These are phyloP conservation scores for Monopterus albus DNA, from an alignment of 2,113 vertebrate genomes.

Conservation along the genomic window DNA sequence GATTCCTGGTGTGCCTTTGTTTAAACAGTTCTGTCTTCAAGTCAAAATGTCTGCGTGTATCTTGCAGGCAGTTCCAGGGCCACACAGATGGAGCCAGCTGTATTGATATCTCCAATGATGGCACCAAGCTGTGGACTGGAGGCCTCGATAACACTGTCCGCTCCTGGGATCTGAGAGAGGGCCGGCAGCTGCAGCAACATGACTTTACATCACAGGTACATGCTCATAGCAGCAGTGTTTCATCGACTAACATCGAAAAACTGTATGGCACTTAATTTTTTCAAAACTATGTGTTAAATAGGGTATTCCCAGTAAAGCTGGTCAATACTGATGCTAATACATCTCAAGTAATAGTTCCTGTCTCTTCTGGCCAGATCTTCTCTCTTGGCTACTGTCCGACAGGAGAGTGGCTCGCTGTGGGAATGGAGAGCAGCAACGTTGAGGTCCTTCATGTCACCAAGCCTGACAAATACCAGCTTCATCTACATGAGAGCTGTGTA, in stretches of 20 bases:
- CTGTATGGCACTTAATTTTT: no score
- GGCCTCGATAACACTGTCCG: slow-evolving; percentile 97
- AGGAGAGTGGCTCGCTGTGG: slow-evolving; percentile 96
- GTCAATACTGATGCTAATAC: not conserved
- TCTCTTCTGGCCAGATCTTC: slow-evolving; percentile 86
- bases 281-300: no score
- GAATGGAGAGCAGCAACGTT: slow-evolving; percentile 99
- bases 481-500: slow-evolving; percentile 97
- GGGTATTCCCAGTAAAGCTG: no score
- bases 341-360: not conserved
- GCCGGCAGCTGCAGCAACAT: slow-evolving; percentile 95
- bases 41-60: slow-evolving; percentile 32
- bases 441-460: slow-evolving; percentile 97
- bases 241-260: not conserved
- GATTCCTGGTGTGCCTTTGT: slow-evolving; percentile 20
- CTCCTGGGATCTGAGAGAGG: slow-evolving; percentile 96
- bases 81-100: slow-evolving; percentile 98
- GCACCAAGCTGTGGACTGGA: slow-evolving; percentile 96
- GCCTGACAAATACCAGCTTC: slow-evolving; percentile 97
- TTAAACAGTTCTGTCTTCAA: slow-evolving; percentile 28
- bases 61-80: slow-evolving; percentile 92
- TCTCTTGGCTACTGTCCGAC: slow-evolving; percentile 97
- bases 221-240: not conserved
- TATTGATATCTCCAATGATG: slow-evolving; percentile 96
- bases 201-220: slow-evolving; percentile 97